phyloP scores from a whole-genome alignment of 92 coral and sea anemone genomes.

The Parazoanthus swiftii region DNA sequence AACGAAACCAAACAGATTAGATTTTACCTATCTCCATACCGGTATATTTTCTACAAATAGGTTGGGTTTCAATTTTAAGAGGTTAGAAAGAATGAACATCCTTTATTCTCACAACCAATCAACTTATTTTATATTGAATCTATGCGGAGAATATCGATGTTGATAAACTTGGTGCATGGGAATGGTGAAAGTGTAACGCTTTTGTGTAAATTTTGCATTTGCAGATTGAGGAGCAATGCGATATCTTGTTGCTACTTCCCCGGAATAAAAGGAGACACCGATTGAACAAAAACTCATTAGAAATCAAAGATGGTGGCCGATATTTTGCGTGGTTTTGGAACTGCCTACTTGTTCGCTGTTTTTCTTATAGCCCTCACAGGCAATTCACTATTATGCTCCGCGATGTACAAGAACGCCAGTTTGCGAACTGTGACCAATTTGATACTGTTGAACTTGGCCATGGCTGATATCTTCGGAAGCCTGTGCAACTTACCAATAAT shows the following conservation, averaged over 20 bases:
- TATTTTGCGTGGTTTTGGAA: slow-evolving; percentile 20
- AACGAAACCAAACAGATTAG: background rate
- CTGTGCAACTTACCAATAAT: slow-evolving; percentile 53
- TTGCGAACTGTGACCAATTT: slow-evolving; percentile 52
- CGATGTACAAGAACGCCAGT: slow-evolving; percentile 19
- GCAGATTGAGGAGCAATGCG: background rate
- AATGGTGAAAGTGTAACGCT: background rate
- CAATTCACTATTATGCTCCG: slow-evolving; percentile 49
- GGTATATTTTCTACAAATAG: too few species aligned
- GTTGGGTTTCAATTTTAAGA: too few species aligned
- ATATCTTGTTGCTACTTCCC: background rate
- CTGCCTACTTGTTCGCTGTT: slow-evolving; percentile 10
- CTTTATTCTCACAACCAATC: too few species aligned
- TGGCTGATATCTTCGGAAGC: slow-evolving; percentile 54
- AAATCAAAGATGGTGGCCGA: background rate
- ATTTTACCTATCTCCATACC: too few species aligned
- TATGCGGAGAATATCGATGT: too few species aligned
- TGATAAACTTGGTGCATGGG: too few species aligned
- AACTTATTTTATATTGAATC: too few species aligned
- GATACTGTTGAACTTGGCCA: slow-evolving; percentile 43
- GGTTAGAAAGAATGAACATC: too few species aligned
- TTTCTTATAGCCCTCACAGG: slow-evolving; percentile 50
- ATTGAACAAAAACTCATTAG: background rate
- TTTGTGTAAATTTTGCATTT: background rate
- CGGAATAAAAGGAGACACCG: background rate